A percentile compares a stretch with the other conserved stretches of the same genome.
Evolutionary conservation across 2,888 invertebrate genomes (phyloP).

Genomic region (Globia sparganii): DNA sequence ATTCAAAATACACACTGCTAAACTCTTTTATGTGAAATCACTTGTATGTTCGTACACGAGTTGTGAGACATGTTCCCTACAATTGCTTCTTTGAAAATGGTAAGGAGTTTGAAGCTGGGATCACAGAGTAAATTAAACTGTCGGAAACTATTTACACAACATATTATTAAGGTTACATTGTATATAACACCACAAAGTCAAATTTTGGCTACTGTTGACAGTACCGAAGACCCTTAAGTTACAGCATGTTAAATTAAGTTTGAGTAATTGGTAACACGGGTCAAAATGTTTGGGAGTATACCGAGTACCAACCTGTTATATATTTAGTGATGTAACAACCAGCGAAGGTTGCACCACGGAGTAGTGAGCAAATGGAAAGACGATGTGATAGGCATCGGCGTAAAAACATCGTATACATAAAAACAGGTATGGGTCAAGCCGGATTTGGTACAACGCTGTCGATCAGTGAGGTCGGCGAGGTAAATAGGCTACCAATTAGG

Average conservation of each 20-base stretch:
- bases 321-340: conserved; percentile 47
- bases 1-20: neutral
- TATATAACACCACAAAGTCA: conserved; percentile 53
- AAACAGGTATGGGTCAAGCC: neutral
- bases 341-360: conserved; percentile 33
- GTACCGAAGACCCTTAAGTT: conserved; percentile 57
- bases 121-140: conserved; percentile 54
- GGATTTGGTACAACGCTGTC: neutral
- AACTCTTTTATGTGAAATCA: neutral
- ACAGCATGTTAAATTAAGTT: conserved; percentile 65
- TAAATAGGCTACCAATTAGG: neutral
- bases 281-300: conserved; percentile 57
- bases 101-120: neutral
- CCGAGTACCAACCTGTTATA: conserved; percentile 48
- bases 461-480: neutral
- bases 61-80: neutral
- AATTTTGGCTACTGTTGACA: conserved; percentile 58
- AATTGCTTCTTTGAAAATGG: neutral
- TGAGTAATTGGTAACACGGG: conserved; percentile 69
- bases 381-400: neutral
- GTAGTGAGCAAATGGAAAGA: conserved; percentile 18
- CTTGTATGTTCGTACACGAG: neutral
- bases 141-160: conserved; percentile 52
- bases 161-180: conserved; percentile 40
- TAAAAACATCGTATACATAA: neutral